Percentiles rank a stretch among this genome's conserved stretches.
Evolutionary conservation across 2,888 invertebrate genomes (phyloP).

Genomic region (Cyrtodaria siliqua): DNA sequence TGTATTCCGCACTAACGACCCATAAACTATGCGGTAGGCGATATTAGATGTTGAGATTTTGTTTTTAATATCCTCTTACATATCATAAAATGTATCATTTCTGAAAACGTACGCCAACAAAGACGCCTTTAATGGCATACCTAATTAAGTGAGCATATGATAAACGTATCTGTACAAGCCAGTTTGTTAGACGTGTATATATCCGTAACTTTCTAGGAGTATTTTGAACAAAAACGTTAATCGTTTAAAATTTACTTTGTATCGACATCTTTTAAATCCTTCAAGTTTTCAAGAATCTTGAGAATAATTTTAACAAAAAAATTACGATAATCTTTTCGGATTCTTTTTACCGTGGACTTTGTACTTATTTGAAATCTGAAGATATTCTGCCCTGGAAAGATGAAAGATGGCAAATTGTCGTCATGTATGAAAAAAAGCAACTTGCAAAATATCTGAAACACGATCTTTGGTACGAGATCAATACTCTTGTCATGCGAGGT

Average conservation of each 20-base stretch:
- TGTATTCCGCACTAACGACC: no score
- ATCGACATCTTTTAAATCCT: constrained; percentile 20
- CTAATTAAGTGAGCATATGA: no score
- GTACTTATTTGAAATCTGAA: constrained; percentile 8
- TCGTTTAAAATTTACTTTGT: not conserved
- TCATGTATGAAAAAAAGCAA: not conserved
- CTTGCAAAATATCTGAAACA: not conserved
- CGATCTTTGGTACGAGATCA: not conserved
- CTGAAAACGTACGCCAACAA: no score
- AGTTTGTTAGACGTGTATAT: no score
- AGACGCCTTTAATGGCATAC: no score
- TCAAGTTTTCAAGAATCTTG: constrained; percentile 9
- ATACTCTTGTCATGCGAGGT: not conserved
- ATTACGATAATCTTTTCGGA: not conserved
- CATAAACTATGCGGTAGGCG: no score
- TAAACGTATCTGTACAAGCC: no score
- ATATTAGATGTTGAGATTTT: no score
- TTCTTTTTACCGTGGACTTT: not conserved
- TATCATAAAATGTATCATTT: no score
- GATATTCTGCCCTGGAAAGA: constrained; percentile 25
- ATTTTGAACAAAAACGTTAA: no score
- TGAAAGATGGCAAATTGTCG: constrained; percentile 11
- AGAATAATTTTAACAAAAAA: constrained; percentile 15
- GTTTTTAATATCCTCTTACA: no score
- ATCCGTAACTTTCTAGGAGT: no score